A percentile compares a stretch with the other conserved stretches of the same genome.
Conservation (phyloP, 1,140 invertebrate species). For the Carcinoscorpius rotundicauda region DNA sequence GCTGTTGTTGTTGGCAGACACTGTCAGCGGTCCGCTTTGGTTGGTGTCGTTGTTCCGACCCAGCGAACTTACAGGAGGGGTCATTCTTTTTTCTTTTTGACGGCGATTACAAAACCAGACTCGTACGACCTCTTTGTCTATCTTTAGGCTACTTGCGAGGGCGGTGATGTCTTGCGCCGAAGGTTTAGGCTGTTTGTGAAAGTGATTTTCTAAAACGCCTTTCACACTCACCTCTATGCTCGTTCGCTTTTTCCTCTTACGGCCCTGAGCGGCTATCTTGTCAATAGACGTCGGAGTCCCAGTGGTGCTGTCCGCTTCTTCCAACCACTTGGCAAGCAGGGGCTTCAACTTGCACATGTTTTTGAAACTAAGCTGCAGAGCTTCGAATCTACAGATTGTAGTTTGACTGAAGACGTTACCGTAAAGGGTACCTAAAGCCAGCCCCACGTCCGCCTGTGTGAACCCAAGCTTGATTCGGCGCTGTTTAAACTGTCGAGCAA, state of each 20-base stretch:
- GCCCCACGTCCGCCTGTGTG: constrained; percentile 94
- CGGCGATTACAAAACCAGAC: constrained; percentile 96
- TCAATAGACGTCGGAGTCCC: constrained; percentile 98
- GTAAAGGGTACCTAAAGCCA: constrained; percentile 94
- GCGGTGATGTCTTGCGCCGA: constrained; percentile 94
- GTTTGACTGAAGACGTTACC: constrained; percentile 99
- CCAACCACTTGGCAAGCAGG: constrained; percentile 94
- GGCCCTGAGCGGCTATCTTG: constrained; percentile 84
- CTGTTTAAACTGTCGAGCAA: constrained; percentile 99
- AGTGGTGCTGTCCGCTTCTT: constrained; percentile 95
- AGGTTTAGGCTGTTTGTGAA: constrained; percentile 99
- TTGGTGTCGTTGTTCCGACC: too few relatives aligned
- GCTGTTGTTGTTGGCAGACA: not conserved
- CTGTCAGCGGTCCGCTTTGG: too few relatives aligned
- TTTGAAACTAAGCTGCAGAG: constrained; percentile 95
- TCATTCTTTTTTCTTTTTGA: constrained; percentile 80
- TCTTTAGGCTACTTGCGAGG: constrained; percentile 84
- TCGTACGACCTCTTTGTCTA: constrained; percentile 91
- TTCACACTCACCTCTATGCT: constrained; percentile 98
- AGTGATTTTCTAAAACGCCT: constrained; percentile 93
- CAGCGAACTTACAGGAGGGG: constrained; percentile 45
- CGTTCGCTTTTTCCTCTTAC: constrained; percentile 98
- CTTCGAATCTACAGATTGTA: constrained; percentile 98
- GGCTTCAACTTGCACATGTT: constrained; percentile 99
- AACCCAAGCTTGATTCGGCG: constrained; percentile 96